Evolutionary conservation across 2,113 vertebrate species (phyloP).

Genomic region (Sialia sialis): DNA sequence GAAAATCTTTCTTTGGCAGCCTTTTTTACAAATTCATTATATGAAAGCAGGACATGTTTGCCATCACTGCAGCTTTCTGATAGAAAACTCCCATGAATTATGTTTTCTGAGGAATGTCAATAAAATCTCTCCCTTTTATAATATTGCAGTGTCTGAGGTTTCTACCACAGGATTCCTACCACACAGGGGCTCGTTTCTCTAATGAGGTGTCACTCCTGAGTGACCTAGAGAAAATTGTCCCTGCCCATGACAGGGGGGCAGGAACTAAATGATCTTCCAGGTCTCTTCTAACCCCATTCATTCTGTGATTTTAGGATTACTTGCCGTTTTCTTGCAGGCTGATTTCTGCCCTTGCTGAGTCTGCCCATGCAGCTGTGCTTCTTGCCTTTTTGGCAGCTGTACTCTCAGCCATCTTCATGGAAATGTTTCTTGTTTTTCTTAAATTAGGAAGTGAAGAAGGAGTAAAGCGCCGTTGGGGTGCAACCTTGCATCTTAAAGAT

Average conservation of each 20-base stretch:
- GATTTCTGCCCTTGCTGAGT: not conserved
- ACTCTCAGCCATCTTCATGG: not conserved
- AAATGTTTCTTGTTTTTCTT: not conserved
- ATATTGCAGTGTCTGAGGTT: not conserved
- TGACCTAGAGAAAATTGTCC: not conserved
- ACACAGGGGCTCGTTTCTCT: not conserved
- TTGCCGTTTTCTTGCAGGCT: not conserved
- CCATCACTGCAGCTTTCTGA: not conserved
- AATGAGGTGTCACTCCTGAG: rapidly evolving
- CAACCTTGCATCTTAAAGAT: not conserved
- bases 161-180: not conserved
- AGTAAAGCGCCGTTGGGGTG: not conserved
- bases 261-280: not conserved
- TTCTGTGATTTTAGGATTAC: not conserved
- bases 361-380: not conserved
- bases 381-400: not conserved
- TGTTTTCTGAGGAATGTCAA: not conserved
- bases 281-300: not conserved
- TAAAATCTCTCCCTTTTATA: not conserved
- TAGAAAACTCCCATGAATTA: not conserved
- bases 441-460: not conserved
- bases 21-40: not conserved
- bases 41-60: not conserved
- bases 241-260: rapidly evolving
- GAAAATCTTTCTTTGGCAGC: not conserved